These are phyloP conservation scores for Tinea pellionella DNA, from an alignment of 2,888 invertebrate genomes.

Conservation along the genomic window DNA sequence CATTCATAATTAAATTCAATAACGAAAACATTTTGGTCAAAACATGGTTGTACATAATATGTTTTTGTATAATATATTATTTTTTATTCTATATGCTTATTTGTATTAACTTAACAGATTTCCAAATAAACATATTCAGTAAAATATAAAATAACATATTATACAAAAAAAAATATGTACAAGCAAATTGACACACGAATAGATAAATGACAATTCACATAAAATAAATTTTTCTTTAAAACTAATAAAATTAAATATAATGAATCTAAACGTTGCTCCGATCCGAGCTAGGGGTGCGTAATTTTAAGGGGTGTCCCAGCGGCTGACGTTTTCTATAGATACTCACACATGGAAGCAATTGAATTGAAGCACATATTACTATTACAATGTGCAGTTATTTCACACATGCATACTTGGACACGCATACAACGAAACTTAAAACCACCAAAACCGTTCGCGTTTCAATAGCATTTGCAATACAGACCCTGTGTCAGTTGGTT, in stretches of 20 bases:
- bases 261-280: slow-evolving; percentile 19
- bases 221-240: too few relatives aligned
- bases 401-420: slow-evolving; percentile 23
- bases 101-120: too few relatives aligned
- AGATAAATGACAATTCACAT: too few relatives aligned
- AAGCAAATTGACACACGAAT: too few relatives aligned
- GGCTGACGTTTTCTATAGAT: slow-evolving; percentile 22
- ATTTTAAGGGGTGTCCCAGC: slow-evolving; percentile 50
- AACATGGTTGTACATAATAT: too few relatives aligned
- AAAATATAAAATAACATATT: too few relatives aligned
- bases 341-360: slow-evolving; percentile 16
- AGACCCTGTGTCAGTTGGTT: neutral
- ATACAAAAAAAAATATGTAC: too few relatives aligned
- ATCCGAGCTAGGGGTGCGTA: slow-evolving; percentile 17
- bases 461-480: slow-evolving; percentile 28
- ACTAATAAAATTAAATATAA: slow-evolving; percentile 15
- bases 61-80: too few relatives aligned
- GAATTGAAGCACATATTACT: slow-evolving; percentile 18
- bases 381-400: slow-evolving; percentile 23
- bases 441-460: slow-evolving; percentile 32
- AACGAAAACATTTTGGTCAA: too few relatives aligned
- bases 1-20: too few relatives aligned
- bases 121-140: too few relatives aligned
- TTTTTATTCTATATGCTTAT: too few relatives aligned
- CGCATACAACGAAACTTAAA: neutral